Percentiles rank a stretch among this genome's conserved stretches.
These are phyloP conservation scores for Drosophila demipolita DNA, from an alignment of 2,888 invertebrate genomes.

Conservation along the genomic window DNA sequence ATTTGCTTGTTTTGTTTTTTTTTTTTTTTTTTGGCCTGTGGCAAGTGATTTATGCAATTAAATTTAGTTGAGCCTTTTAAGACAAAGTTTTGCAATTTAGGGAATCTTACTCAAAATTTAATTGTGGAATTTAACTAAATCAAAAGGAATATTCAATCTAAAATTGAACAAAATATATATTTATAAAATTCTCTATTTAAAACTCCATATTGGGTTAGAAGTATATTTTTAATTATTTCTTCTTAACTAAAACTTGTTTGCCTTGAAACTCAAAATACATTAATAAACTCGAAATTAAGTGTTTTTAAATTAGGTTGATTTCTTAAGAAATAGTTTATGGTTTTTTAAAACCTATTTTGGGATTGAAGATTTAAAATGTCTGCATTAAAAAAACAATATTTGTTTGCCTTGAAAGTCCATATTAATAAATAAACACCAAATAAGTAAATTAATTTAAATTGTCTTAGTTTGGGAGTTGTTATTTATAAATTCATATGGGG, in stretches of 20 bases:
- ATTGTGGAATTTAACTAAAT: not conserved
- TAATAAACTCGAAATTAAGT: not conserved
- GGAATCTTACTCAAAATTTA: not conserved
- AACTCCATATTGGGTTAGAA: not conserved
- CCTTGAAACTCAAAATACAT: not conserved
- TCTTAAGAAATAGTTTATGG: not conserved
- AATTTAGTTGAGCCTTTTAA: not conserved
- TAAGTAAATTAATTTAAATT: not conserved
- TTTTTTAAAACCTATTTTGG: not conserved
- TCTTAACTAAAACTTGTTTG: too few relatives aligned
- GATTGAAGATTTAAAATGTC: not conserved
- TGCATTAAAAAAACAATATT: not conserved
- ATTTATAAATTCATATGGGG: accelerated
- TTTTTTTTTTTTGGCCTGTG: slow-evolving; percentile 13
- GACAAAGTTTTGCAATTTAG: not conserved
- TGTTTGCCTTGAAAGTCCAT: not conserved
- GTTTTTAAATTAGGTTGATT: not conserved
- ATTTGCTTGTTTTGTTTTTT: slow-evolving; percentile 15
- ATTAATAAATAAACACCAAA: not conserved
- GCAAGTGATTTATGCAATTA: slow-evolving; percentile 46
- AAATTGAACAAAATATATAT: too few relatives aligned
- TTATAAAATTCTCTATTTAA: not conserved
- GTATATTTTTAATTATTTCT: not conserved
- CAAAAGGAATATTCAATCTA: not conserved
- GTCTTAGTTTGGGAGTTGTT: not conserved